These are phyloP conservation scores for Brachionus angularis DNA, from an alignment of 1,140 invertebrate species.

Conservation along the genomic window DNA sequence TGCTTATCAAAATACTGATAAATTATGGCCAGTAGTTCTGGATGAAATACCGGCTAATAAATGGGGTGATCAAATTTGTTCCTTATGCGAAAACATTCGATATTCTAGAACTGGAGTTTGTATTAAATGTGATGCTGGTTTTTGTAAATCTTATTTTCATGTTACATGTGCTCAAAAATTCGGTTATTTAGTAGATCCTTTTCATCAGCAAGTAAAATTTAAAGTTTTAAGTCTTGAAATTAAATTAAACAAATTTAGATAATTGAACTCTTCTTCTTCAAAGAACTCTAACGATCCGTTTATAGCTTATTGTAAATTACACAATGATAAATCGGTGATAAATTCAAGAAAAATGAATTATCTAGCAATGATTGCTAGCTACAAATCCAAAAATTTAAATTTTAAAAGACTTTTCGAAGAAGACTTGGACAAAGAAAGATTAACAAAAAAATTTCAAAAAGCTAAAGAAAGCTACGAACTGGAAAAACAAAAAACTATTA, in stretches of 20 bases:
- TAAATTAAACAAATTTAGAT: no score
- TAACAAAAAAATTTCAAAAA: neutral
- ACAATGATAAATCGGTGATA: conserved; percentile 2
- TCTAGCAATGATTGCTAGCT: conserved; percentile 33
- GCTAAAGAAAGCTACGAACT: conserved; percentile 19
- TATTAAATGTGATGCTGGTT: conserved; percentile 43
- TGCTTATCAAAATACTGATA: conserved; percentile 35
- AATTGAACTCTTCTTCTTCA: no score
- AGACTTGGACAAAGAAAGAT: conserved; percentile 2
- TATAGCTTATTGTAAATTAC: conserved; percentile 36
- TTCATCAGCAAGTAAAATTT: conserved; percentile 28
- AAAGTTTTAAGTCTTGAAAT: no score
- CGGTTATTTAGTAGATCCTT: conserved; percentile 29
- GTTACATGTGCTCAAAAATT: conserved; percentile 40
- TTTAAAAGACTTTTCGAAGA: neutral
- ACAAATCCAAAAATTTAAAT: conserved; percentile 10
- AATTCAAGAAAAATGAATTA: conserved; percentile 15
- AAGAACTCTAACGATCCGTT: conserved; percentile 31
- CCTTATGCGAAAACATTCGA: conserved; percentile 31
- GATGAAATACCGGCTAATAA: conserved; percentile 11
- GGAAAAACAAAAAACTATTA: neutral
- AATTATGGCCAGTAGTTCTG: conserved; percentile 36
- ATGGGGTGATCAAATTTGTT: conserved; percentile 35
- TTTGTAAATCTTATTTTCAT: conserved; percentile 42
- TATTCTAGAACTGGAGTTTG: conserved; percentile 27